Conservation (phyloP, 2,888 invertebrate genomes). For the Drosophila melanosoma region DNA sequence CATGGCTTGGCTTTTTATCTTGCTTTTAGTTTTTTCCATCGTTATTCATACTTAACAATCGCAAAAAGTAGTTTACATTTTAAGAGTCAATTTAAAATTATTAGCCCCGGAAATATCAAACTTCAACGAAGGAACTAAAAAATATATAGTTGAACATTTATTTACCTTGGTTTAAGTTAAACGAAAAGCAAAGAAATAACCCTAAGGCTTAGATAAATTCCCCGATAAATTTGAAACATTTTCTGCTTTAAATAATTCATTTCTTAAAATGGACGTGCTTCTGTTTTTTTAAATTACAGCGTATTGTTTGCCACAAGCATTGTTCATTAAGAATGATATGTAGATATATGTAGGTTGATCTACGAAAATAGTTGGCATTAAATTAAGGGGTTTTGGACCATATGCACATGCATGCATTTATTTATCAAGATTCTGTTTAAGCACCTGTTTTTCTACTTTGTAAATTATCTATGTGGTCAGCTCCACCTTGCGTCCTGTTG, state of each 20-base stretch:
- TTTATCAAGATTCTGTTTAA: slow-evolving; percentile 1
- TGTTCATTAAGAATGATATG: neutral
- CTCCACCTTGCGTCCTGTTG: slow-evolving; percentile 2
- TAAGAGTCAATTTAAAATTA: neutral
- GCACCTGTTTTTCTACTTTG: neutral
- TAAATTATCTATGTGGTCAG: slow-evolving; percentile 5
- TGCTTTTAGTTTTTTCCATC: neutral
- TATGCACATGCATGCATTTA: slow-evolving; percentile 1
- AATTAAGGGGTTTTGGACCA: neutral
- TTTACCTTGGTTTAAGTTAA: neutral
- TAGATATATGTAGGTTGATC: neutral
- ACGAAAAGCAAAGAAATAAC: neutral
- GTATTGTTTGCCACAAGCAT: neutral
- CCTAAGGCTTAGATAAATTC: too few relatives aligned
- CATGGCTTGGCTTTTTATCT: slow-evolving; percentile 18
- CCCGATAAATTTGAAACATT: neutral
- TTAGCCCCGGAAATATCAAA: neutral
- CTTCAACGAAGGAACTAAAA: neutral
- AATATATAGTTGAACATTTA: neutral
- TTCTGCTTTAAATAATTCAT: neutral
- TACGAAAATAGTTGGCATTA: neutral
- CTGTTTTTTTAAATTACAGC: neutral
- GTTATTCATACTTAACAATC: neutral
- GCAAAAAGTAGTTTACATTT: neutral
- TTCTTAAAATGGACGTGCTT: neutral